Conservation (phyloP, 1,140 invertebrate species). For the Zaprionus vittiger region DNA sequence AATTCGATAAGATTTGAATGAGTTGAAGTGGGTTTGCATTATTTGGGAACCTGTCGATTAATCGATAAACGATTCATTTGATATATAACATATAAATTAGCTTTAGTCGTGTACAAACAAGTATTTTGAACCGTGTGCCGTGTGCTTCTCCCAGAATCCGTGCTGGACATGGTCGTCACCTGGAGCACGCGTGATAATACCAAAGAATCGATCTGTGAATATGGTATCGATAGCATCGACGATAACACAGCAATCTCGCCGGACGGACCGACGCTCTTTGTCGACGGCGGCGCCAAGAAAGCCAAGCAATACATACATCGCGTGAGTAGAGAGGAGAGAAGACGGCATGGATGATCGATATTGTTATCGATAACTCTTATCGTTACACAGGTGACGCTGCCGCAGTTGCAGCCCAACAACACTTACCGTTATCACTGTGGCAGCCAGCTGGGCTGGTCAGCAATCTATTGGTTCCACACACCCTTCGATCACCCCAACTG, state of each 20-base stretch:
- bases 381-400: slow-evolving; percentile 86
- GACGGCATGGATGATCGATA: background rate
- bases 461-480: slow-evolving; percentile 90
- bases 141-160: slow-evolving; percentile 85
- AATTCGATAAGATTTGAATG: background rate
- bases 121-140: slow-evolving; percentile 29
- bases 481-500: slow-evolving; percentile 88
- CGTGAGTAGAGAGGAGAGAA: slow-evolving; percentile 85
- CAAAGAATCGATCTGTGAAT: slow-evolving; percentile 90
- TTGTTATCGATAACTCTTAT: background rate
- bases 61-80: background rate
- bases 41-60: background rate
- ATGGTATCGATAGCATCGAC: slow-evolving; percentile 87
- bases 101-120: slow-evolving; percentile 25
- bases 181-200: slow-evolving; percentile 94
- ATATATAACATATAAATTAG: slow-evolving; percentile 1
- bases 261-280: slow-evolving; percentile 86
- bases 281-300: slow-evolving; percentile 90
- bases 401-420: slow-evolving; percentile 86
- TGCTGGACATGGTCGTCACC: slow-evolving; percentile 92
- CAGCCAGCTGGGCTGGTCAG: slow-evolving; percentile 92
- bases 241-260: slow-evolving; percentile 85
- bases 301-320: slow-evolving; percentile 93
- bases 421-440: slow-evolving; percentile 94
- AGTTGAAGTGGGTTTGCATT: background rate